A percentile compares a stretch with the other conserved stretches of the same genome.
Conservation (phyloP, 2,888 invertebrate species). For the Hesperia comma region DNA sequence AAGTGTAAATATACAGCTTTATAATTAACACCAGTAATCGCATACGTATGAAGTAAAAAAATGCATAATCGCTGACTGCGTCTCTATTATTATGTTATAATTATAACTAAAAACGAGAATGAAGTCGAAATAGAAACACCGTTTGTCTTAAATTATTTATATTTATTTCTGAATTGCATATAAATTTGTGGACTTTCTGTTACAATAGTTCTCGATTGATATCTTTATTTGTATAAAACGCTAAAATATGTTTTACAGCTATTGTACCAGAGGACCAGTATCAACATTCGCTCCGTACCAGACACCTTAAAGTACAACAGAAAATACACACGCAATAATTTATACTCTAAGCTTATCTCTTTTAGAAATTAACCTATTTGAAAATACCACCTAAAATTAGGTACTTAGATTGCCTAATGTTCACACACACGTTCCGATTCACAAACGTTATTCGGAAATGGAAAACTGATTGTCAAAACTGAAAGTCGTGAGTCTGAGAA, state of each 20-base stretch:
- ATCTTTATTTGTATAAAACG: constrained; percentile 79
- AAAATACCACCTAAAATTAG: constrained; percentile 74
- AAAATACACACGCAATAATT: constrained; percentile 83
- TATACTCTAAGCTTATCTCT: constrained; percentile 74
- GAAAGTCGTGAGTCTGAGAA: constrained; percentile 38
- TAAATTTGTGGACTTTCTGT: constrained; percentile 84
- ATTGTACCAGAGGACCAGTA: constrained; percentile 72
- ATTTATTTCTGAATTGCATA: constrained; percentile 81
- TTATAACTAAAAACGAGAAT: too few relatives aligned
- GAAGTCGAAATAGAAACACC: not conserved
- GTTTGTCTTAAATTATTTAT: constrained; percentile 78
- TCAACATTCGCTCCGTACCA: constrained; percentile 67
- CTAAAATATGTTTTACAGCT: constrained; percentile 76
- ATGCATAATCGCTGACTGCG: too few relatives aligned
- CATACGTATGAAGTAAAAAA: too few relatives aligned
- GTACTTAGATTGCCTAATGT: constrained; percentile 72
- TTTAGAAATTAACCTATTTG: constrained; percentile 76
- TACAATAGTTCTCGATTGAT: constrained; percentile 81
- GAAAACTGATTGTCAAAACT: constrained; percentile 64
- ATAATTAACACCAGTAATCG: too few relatives aligned
- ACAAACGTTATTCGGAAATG: constrained; percentile 56
- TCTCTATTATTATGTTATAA: too few relatives aligned
- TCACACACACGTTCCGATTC: constrained; percentile 65
- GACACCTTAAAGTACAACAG: constrained; percentile 59
- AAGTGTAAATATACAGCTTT: too few relatives aligned